Conservation (phyloP, 2,113 vertebrate species). For the Carlito syrichta region DNA sequence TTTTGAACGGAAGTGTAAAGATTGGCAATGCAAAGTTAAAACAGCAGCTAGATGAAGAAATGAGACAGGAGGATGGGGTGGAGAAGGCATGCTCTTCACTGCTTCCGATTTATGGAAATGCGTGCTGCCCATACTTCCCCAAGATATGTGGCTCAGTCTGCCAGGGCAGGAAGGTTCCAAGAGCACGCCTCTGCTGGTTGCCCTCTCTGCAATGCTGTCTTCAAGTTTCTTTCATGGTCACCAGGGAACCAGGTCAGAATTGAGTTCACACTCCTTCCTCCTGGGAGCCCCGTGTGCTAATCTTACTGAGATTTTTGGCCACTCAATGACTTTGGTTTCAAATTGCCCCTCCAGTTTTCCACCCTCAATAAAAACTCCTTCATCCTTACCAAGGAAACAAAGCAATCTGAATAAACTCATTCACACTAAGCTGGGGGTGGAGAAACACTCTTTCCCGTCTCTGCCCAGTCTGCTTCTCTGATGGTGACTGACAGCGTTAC, state of each 20-base stretch:
- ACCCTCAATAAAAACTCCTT: neutral
- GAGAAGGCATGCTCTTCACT: neutral
- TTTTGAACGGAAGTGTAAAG: constrained; percentile 29
- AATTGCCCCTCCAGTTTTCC: neutral
- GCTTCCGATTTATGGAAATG: neutral
- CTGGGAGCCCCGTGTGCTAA: neutral
- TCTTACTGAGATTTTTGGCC: neutral
- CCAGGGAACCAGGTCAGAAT: neutral
- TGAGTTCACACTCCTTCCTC: neutral
- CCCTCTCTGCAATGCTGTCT: neutral
- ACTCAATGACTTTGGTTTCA: neutral
- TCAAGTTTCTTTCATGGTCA: neutral
- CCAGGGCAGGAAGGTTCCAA: neutral
- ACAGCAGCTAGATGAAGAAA: neutral
- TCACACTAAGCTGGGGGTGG: neutral
- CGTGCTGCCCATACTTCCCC: neutral
- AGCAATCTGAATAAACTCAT: neutral
- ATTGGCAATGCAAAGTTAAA: neutral
- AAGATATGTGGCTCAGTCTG: fast-evolving
- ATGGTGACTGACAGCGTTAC: neutral
- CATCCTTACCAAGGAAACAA: neutral
- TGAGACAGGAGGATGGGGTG: neutral
- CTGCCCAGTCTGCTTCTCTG: no score
- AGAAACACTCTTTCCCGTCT: neutral
- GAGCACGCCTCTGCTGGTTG: fast-evolving